Percentiles rank a stretch among this genome's conserved stretches.
Conservation (phyloP, 2,888 invertebrate genomes). For the Ormyrus nitidulus region DNA sequence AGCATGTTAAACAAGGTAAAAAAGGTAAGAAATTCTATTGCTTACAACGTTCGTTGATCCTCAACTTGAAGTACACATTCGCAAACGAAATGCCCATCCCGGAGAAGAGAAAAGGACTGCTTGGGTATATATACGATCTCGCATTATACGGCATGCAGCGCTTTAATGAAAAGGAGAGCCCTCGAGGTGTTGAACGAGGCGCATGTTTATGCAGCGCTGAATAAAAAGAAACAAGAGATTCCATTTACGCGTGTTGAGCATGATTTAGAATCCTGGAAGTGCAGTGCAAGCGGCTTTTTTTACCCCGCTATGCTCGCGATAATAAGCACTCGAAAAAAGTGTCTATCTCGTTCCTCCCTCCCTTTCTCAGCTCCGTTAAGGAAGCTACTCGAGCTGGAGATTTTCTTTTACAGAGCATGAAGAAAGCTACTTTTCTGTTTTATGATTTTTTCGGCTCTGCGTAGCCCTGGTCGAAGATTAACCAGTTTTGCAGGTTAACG, state of each 20-base stretch:
- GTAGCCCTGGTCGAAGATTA: no score
- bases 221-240: slow-evolving; percentile 28
- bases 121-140: slow-evolving; percentile 33
- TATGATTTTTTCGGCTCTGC: no score
- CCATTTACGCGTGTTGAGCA: slow-evolving; percentile 48
- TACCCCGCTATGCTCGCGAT: slow-evolving; percentile 16
- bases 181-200: slow-evolving; percentile 39
- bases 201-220: slow-evolving; percentile 29
- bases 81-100: slow-evolving; percentile 20
- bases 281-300: background rate
- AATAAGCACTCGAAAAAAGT: slow-evolving; percentile 6
- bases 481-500: no score
- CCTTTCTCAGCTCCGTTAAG: no score
- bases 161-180: slow-evolving; percentile 40
- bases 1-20: no score
- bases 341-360: no score
- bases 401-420: no score
- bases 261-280: slow-evolving; percentile 47
- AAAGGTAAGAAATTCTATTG: no score
- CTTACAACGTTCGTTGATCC: no score
- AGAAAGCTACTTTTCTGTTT: no score
- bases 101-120: background rate
- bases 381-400: no score
- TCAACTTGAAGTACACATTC: no score
- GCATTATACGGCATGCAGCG: slow-evolving; percentile 40